Base-by-base conservation (phyloP, 2,888 invertebrate species). In the Luperina nickerlii region DNA sequence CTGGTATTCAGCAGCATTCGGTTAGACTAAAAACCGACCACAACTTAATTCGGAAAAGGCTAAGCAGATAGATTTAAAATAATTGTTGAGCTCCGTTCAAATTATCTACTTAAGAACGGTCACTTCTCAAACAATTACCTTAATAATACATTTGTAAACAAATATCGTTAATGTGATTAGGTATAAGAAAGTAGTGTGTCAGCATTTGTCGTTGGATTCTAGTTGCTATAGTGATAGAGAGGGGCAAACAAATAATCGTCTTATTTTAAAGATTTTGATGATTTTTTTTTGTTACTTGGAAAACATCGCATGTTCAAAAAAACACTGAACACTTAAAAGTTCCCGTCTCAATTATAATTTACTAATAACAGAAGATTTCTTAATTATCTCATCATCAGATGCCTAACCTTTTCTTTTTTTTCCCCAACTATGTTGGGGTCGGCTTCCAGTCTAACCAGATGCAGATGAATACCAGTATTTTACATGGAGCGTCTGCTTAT, bases 161-260 rank as follows among this genome's bases (percentile, higher is more conserved):
- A 76, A 87, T 72, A 87, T 62, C 20, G 4, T 62, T 69, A 74
- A 87, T 84, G 57, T 84, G 20, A 72, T 74, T 68, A 42, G 32
- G 9, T 45, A 51, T 57, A 51, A 1, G 15, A 60, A 62, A 69
- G 42, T 84, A 48, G 24, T 79, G 42, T 62, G 74, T 69, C 68
- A 72, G 60, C 62, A 60, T 75, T 69, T 38, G 72, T 78, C 65
- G 15, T 72, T 8, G 7, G 15, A 63, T 42, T 74, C 27, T 38
- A n/a, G 79, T 87, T 87, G 57, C 72, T 67, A 79, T 84, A 51
- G 87, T 27, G 45, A 83, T 48, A 51, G 13, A 67, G 20, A 38
- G 18, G 63, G 54, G n/a, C 70, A 74, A 78, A 82, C 69, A 82
- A 18, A 60, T 32, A 7, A 38, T 48, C 5, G 32, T n/a, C 54